Percentiles rank a stretch among this genome's conserved stretches.
Evolutionary conservation across 2,888 invertebrate species (phyloP).

Genomic region (Chrysina gloriosa): DNA sequence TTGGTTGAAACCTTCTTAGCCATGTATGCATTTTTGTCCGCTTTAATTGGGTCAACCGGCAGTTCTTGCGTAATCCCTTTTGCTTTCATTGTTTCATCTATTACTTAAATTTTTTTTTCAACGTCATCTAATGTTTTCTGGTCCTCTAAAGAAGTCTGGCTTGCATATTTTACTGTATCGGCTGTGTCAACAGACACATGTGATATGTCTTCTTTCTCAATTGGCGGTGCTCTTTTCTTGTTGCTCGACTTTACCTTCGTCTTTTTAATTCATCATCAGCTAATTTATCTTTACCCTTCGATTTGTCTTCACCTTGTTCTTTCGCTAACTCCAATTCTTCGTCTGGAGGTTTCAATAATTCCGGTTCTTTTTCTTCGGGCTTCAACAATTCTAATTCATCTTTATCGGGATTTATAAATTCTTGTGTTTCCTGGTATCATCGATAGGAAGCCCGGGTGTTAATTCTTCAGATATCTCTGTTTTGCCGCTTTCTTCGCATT

Average conservation of each 20-base stretch:
- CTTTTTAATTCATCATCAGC: slow-evolving; percentile 54
- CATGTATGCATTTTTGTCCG: slow-evolving; percentile 19
- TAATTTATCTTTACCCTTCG: slow-evolving; percentile 44
- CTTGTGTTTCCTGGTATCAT: not conserved
- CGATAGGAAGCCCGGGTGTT: not conserved
- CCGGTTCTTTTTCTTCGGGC: not conserved
- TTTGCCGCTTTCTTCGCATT: not conserved
- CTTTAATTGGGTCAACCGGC: slow-evolving; percentile 28
- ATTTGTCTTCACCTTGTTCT: not conserved
- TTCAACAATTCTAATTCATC: not conserved
- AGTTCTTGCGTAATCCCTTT: slow-evolving; percentile 38
- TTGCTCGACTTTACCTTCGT: slow-evolving; percentile 45
- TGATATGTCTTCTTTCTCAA: slow-evolving; percentile 37
- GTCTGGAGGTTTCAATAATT: not conserved
- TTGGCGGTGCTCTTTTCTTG: slow-evolving; percentile 29
- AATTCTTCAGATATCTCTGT: not conserved
- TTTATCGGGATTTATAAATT: not conserved
- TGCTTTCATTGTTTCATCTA: slow-evolving; percentile 6
- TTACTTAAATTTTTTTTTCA: slow-evolving; percentile 9
- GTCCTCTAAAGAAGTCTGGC: slow-evolving; percentile 4
- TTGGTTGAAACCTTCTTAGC: slow-evolving; percentile 2
- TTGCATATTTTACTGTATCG: slow-evolving; percentile 36
- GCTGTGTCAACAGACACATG: slow-evolving; percentile 27
- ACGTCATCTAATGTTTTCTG: slow-evolving; percentile 14
- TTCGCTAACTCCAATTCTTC: not conserved